These are phyloP conservation scores for Gambelia wislizenii DNA, from an alignment of 2,797 vertebrate species.

Conservation along the genomic window DNA sequence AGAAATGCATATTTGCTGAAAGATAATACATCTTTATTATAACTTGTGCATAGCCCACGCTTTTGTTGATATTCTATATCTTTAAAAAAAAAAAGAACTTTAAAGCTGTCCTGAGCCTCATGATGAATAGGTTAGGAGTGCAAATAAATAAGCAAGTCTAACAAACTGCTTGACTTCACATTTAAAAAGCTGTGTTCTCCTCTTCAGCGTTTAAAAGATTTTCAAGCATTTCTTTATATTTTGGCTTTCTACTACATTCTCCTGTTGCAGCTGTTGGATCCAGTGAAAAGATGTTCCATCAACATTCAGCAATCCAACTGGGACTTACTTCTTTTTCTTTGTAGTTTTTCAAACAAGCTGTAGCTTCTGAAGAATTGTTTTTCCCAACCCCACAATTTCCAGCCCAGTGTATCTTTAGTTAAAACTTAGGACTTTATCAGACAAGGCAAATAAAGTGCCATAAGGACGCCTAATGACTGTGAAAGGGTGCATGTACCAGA, in stretches of 20 bases:
- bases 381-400: not conserved
- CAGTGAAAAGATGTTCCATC: constrained; percentile 18
- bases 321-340: constrained; percentile 1
- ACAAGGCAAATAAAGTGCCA: no score
- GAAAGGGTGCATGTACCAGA: no score
- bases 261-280: constrained; percentile 19
- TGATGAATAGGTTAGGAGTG: not conserved
- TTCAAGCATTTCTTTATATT: not conserved
- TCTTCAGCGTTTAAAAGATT: not conserved
- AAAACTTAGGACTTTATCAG: no score
- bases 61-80: not conserved
- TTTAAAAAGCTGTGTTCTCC: not conserved
- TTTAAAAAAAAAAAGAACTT: not conserved
- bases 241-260: not conserved
- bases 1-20: not conserved
- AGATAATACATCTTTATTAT: not conserved
- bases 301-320: constrained; percentile 20
- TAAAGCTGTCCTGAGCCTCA: not conserved
- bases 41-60: not conserved
- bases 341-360: not conserved
- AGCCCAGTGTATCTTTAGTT: not conserved
- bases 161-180: not conserved
- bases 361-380: not conserved
- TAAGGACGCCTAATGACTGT: no score
- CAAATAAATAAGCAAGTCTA: not conserved